These are phyloP conservation scores for Plestiodon gilberti DNA, from an alignment of 2,113 vertebrate genomes.

Conservation along the genomic window DNA sequence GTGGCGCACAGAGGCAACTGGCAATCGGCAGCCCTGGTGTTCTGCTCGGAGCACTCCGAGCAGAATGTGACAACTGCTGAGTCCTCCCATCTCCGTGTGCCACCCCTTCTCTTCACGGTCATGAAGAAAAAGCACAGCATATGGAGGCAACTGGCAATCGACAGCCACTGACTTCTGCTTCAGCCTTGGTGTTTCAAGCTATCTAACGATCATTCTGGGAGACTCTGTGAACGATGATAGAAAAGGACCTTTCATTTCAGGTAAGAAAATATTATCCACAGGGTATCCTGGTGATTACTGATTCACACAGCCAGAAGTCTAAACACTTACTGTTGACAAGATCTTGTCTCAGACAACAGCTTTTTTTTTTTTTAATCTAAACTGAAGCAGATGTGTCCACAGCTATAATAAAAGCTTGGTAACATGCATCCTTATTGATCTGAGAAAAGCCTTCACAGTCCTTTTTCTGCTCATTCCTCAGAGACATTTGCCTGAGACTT, in stretches of 20 bases:
- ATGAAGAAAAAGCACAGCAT: too few relatives aligned
- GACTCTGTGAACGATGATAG: not conserved
- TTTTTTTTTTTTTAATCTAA: not conserved
- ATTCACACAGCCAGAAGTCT: not conserved
- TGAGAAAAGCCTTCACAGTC: not conserved
- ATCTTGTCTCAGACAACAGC: not conserved
- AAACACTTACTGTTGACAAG: not conserved
- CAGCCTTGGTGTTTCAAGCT: not conserved
- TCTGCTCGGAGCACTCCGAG: too few relatives aligned
- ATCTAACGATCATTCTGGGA: not conserved
- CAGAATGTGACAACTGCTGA: too few relatives aligned
- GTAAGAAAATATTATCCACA: not conserved
- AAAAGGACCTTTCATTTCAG: not conserved
- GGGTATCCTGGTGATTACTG: not conserved
- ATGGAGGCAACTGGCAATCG: too few relatives aligned
- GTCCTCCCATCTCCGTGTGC: too few relatives aligned
- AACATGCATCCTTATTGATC: not conserved
- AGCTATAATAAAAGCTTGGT: conserved; percentile 9
- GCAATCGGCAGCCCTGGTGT: too few relatives aligned
- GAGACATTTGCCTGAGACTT: not conserved
- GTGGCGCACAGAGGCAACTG: too few relatives aligned
- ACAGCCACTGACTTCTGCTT: not conserved
- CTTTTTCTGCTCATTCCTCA: not conserved
- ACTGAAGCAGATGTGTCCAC: not conserved
- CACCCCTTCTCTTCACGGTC: too few relatives aligned